A percentile compares a stretch with the other conserved stretches of the same genome.
Conservation (phyloP, 2,888 invertebrate genomes). For the Lathronympha strigana region DNA sequence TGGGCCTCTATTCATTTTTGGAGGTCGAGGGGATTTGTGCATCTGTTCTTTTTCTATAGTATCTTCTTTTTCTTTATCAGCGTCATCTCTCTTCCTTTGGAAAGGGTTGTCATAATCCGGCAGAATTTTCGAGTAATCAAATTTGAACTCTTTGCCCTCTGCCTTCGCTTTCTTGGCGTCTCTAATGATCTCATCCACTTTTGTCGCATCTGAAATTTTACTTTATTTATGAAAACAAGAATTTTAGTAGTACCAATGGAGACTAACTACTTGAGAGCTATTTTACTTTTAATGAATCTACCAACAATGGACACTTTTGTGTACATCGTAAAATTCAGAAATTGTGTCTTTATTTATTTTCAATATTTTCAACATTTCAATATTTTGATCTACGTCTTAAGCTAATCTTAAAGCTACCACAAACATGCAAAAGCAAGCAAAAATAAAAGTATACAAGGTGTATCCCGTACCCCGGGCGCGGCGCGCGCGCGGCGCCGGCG, state of each 20-base stretch:
- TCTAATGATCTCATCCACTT: constrained; percentile 74
- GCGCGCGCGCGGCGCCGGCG: constrained; percentile 1
- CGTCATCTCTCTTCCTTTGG: constrained; percentile 64
- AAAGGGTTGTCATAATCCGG: constrained; percentile 79
- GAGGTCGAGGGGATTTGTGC: constrained; percentile 24
- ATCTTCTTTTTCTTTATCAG: constrained; percentile 49
- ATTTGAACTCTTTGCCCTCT: constrained; percentile 75
- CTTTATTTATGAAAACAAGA: not conserved
- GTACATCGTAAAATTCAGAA: not conserved
- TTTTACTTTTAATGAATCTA: constrained; percentile 10
- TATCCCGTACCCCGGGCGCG: not conserved
- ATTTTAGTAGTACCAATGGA: not conserved
- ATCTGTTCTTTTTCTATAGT: constrained; percentile 45
- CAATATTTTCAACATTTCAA: not conserved
- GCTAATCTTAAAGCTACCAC: constrained; percentile 7
- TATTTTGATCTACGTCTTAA: not conserved
- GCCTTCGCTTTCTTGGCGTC: constrained; percentile 75
- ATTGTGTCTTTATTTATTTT: not conserved
- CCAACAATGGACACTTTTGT: not conserved
- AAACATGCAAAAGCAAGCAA: constrained; percentile 9
- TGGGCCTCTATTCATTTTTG: constrained; percentile 25
- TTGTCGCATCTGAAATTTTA: constrained; percentile 64
- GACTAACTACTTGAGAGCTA: constrained; percentile 28
- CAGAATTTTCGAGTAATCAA: constrained; percentile 72
- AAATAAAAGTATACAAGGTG: constrained; percentile 4